Evolutionary conservation across 2,888 invertebrate species (phyloP).

Genomic region (Byasa hedistus): DNA sequence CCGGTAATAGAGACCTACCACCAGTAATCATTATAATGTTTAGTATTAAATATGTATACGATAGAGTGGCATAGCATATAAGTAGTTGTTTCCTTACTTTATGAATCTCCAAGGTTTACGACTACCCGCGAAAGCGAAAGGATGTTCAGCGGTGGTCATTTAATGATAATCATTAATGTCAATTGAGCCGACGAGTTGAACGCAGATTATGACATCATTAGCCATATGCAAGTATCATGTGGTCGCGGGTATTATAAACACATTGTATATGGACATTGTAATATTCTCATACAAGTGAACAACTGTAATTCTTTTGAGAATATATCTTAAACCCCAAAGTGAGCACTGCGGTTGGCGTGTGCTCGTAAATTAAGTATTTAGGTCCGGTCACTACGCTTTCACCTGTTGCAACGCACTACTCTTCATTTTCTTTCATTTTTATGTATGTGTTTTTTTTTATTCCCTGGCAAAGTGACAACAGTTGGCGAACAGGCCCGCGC

Average conservation of each 20-base stretch:
- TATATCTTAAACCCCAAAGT: too few relatives aligned
- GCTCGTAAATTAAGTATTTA: slow-evolving; percentile 38
- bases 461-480: slow-evolving; percentile 28
- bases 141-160: slow-evolving; percentile 1
- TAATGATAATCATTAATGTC: slow-evolving; percentile 2
- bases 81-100: too few relatives aligned
- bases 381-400: slow-evolving; percentile 38
- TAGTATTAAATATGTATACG: too few relatives aligned
- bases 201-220: slow-evolving; percentile 20
- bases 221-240: slow-evolving; percentile 25
- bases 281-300: too few relatives aligned
- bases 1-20: too few relatives aligned
- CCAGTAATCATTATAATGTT: too few relatives aligned
- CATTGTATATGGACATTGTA: too few relatives aligned
- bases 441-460: slow-evolving; percentile 7
- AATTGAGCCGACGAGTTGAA: background rate
- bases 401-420: slow-evolving; percentile 36
- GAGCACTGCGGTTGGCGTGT: slow-evolving; percentile 40
- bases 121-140: background rate
- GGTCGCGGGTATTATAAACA: slow-evolving; percentile 25
- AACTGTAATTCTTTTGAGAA: too few relatives aligned
- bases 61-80: too few relatives aligned
- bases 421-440: slow-evolving; percentile 16
- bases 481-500: slow-evolving; percentile 30
- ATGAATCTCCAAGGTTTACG: background rate